Percentiles rank a stretch among this genome's conserved stretches.
phyloP scores from a whole-genome alignment of 2,888 invertebrate species.

The Trachelus iudaicus region DNA sequence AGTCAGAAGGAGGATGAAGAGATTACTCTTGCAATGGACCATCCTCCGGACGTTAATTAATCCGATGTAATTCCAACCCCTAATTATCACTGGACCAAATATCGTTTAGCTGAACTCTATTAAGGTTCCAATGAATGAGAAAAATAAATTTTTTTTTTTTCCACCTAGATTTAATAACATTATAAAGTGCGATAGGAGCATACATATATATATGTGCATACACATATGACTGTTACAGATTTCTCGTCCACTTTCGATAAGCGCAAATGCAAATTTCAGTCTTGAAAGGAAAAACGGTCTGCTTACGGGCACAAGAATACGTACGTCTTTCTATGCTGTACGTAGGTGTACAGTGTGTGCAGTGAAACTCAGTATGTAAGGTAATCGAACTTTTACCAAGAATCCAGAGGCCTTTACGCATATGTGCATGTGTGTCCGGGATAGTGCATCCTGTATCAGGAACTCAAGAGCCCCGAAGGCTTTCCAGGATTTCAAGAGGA shows the following conservation, averaged over 20 bases:
- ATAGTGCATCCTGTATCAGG: neutral
- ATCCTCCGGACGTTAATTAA: constrained; percentile 27
- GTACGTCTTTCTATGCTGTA: neutral
- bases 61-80: neutral
- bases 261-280: neutral
- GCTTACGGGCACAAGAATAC: neutral
- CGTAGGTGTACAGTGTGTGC: neutral
- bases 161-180: neutral
- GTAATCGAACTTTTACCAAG: neutral
- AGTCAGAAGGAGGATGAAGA: neutral
- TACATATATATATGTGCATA: neutral
- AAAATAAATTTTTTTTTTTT: neutral
- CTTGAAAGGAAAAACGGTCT: neutral
- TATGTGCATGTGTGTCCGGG: neutral
- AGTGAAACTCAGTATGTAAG: neutral
- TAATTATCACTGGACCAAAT: neutral
- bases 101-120: neutral
- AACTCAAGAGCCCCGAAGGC: neutral
- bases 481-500: constrained; percentile 21
- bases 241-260: neutral
- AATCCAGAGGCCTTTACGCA: neutral
- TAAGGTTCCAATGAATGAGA: neutral
- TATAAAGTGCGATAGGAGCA: neutral
- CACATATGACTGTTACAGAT: neutral
- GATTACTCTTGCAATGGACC: constrained; percentile 22